Base-by-base conservation (phyloP, 2,113 vertebrate species). In the Eupsittula cactorum region DNA sequence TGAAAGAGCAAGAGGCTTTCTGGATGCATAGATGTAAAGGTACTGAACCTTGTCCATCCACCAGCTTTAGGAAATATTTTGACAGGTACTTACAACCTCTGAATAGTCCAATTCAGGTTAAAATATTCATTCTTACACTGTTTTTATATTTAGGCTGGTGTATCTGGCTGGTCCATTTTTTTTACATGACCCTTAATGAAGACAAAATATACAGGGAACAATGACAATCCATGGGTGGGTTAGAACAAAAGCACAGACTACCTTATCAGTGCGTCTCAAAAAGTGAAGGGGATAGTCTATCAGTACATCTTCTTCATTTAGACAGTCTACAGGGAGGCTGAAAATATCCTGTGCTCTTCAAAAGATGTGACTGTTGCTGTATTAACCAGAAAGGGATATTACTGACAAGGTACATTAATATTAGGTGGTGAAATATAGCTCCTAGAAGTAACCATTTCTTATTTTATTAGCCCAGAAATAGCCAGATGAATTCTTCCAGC, bases 391-490 rank as follows among this genome's bases (percentile, higher is more conserved):
- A 83, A 86, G 29, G 39, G 59, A 25, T 90, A 71, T 90, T 90
- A 80, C 85, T 93, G 93, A 81, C 79, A 95, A 84, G 76, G 76
- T 73, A 71, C 42, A 93, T 93, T 95, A 88, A 88, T 94, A 81
- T 92, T 86, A 88, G 71, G 60, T 88, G 39, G 21, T 75, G 20
- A 88, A 82, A 62, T 75, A 75, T 17, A 16, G 42, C 27, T 93
- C 88, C 86, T 91, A 69, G 29, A 95, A 96, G 92, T 79, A 92
- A 62, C 57, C 24, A 73, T 84, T 90, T 93, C 86, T 92, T 94
- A 82, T 88, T 94, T 93, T 33, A 82, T 90, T 93, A 79, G 29
- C 44, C 62, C 35, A 95, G 76, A 94, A 92, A 95, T 93, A 96
- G 27, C 6, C 27, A 88, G 42, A 65, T 52, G 5, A 95, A 64